These are phyloP conservation scores for Chrysolina haemoptera DNA, from an alignment of 2,888 invertebrate species.

Conservation along the genomic window DNA sequence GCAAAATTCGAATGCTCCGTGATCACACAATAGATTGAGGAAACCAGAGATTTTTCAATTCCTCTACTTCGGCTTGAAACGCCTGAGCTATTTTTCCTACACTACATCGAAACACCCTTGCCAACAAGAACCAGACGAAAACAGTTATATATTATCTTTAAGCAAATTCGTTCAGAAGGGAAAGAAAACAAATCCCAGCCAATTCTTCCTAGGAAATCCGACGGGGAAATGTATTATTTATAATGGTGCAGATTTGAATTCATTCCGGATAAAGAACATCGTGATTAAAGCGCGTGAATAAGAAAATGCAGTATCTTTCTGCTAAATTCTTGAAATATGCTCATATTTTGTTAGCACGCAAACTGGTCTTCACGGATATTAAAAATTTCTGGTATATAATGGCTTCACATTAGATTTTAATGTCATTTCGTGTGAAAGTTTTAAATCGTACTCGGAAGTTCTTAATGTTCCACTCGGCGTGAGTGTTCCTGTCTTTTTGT, in stretches of 20 bases:
- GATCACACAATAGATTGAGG: too few relatives aligned
- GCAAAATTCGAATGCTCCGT: too few relatives aligned
- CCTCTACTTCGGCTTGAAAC: too few relatives aligned
- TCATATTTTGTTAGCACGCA: conserved; percentile 15
- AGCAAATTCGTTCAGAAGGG: conserved; percentile 18
- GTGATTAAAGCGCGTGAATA: conserved; percentile 16
- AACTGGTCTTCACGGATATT: conserved; percentile 8
- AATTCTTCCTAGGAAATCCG: conserved; percentile 16
- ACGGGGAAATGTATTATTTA: conserved; percentile 21
- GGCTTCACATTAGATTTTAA: neutral
- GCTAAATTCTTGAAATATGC: conserved; percentile 1
- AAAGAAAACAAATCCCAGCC: conserved; percentile 16
- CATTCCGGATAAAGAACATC: neutral
- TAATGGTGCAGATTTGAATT: conserved; percentile 21
- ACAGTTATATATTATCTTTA: conserved; percentile 8
- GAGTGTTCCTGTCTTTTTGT: neutral
- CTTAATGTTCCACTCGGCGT: conserved; percentile 9
- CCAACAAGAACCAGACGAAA: conserved; percentile 3
- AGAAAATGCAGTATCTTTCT: conserved; percentile 14
- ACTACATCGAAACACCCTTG: neutral
- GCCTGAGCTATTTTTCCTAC: neutral
- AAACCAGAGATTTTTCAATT: too few relatives aligned
- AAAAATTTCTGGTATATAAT: conserved; percentile 9
- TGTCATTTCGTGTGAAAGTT: neutral
- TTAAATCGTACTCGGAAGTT: conserved; percentile 8